Evolutionary conservation across 2,888 invertebrate species (phyloP).

Genomic region (Amaurobius ferox): DNA sequence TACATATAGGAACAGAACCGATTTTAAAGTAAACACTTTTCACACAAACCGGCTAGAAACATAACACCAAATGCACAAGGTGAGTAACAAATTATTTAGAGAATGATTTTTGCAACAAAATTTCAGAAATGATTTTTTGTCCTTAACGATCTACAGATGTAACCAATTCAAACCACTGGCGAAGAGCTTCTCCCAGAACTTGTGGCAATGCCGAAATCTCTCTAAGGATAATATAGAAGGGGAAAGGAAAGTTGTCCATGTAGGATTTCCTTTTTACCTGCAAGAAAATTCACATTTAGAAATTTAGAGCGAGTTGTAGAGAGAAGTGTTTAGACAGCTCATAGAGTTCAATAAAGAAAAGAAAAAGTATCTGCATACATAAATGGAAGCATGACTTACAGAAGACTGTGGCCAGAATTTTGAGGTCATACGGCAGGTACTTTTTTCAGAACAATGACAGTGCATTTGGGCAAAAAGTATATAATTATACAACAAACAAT

Average conservation of each 20-base stretch:
- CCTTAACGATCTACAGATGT: conserved; percentile 78
- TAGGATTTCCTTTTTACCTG: conserved; percentile 86
- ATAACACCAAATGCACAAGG: background rate
- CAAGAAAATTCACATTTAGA: too few species aligned
- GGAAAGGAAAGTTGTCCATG: conserved; percentile 97
- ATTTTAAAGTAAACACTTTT: background rate
- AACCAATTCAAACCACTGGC: conserved; percentile 99
- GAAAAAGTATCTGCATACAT: background rate
- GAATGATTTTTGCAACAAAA: background rate
- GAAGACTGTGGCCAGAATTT: too few species aligned
- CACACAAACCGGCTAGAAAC: background rate
- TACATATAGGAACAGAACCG: conserved; percentile 3
- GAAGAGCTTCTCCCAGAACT: conserved; percentile 94
- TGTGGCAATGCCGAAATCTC: conserved; percentile 92
- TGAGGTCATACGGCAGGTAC: too few species aligned
- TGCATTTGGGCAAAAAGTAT: too few species aligned
- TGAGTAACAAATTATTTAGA: too few species aligned
- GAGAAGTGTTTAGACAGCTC: too few species aligned
- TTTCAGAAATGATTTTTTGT: background rate
- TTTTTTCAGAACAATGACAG: too few species aligned
- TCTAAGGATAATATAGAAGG: conserved; percentile 95
- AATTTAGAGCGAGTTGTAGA: too few species aligned
- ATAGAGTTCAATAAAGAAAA: too few species aligned
- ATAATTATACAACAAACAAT: too few species aligned
- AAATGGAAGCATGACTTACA: background rate